Base-by-base conservation (phyloP, 2,888 invertebrate genomes). In the Amitus sp. region DNA sequence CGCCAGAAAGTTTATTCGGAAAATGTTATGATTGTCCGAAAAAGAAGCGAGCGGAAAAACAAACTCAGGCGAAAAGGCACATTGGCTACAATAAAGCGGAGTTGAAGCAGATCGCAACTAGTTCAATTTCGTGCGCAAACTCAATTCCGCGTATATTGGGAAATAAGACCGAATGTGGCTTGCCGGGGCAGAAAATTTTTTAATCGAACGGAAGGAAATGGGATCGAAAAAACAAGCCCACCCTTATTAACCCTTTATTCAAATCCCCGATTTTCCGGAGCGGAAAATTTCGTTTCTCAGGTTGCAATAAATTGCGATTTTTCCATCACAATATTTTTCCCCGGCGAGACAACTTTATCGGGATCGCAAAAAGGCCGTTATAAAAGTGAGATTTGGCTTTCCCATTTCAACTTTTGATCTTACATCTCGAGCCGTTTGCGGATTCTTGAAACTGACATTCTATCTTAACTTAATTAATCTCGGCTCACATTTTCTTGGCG, bases 81-180 rank as follows among this genome's bases (percentile, higher is more conserved):
- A n/a, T n/a, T n/a, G n/a, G n/a, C n/a, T n/a, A n/a, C n/a, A n/a
- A n/a, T n/a, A n/a, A n/a, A n/a, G n/a, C n/a, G n/a, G n/a, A n/a
- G n/a, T n/a, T n/a, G n/a, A n/a, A n/a, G n/a, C n/a, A n/a, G n/a
- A n/a, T n/a, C n/a, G n/a, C n/a, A n/a, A n/a, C n/a, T n/a, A n/a
- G 51, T 55, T 55, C 61, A 52, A 45, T 61, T 55, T 55, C 50
- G 37, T 18, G 42, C 12, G 50, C 17, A 51, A 55, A 61, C 60
- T 61, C 51, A 37, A 51, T 55, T 43, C 37, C 54, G 43, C 37
- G 33, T 33, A 40, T 60, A 53, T 54, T 42, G 42, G 20, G 42
- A 42, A 42, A 42, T 42, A 19, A 19, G 42, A 20, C 42, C 18
- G n/a, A 20, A n/a, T 42, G n/a, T 18, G 18, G 20, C 20, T 42